A percentile compares a stretch with the other conserved stretches of the same genome.
These are phyloP conservation scores for Troides aeacus DNA, from an alignment of 2,888 invertebrate species.

Conservation along the genomic window DNA sequence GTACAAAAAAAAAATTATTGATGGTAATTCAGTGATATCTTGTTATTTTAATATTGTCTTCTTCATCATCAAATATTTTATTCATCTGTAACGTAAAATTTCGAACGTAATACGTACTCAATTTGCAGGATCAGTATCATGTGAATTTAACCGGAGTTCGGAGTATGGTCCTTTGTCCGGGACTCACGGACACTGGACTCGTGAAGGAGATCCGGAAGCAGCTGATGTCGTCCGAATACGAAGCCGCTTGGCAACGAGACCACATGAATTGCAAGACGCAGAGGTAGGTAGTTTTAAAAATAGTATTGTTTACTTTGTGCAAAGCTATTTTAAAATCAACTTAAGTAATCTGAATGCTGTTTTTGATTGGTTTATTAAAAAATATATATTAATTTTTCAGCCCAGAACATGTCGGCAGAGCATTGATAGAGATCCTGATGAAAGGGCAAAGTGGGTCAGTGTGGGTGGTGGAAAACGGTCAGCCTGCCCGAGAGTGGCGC, in stretches of 20 bases:
- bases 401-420: constrained; percentile 84
- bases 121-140: constrained; percentile 84
- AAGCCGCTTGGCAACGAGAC: constrained; percentile 86
- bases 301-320: too few species aligned
- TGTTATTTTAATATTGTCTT: too few species aligned
- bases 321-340: too few species aligned
- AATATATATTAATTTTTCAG: constrained; percentile 65
- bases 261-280: constrained; percentile 82
- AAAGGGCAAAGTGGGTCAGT: constrained; percentile 86
- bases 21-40: too few species aligned
- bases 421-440: constrained; percentile 82
- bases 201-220: constrained; percentile 85
- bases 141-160: constrained; percentile 85
- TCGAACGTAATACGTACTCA: constrained; percentile 10
- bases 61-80: too few species aligned
- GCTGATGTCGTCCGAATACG: constrained; percentile 85
- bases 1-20: too few species aligned
- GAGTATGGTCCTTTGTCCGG: constrained; percentile 85
- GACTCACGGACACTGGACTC: constrained; percentile 83
- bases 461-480: constrained; percentile 85
- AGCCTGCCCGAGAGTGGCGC: constrained; percentile 82
- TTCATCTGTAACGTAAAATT: constrained; percentile 1
- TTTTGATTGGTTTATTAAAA: too few species aligned
- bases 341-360: too few species aligned
- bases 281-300: constrained; percentile 69